A percentile compares a stretch with the other conserved stretches of the same genome.
Conservation (phyloP, 2,797 vertebrate genomes). For the Oophaga sylvatica region DNA sequence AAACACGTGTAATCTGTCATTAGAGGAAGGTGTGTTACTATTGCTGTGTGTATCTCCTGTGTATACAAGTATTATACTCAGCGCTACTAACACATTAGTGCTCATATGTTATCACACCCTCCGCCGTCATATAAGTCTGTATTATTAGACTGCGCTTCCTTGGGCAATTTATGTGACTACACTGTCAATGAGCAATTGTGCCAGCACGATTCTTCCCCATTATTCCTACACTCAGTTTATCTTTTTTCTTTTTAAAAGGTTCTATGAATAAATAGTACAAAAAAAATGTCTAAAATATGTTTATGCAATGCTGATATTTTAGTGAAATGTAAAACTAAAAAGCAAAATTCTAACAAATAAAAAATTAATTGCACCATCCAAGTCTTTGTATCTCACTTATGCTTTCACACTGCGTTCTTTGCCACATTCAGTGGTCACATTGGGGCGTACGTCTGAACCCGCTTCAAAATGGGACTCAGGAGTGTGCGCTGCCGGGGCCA, state of each 20-base stretch:
- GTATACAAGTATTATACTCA: neutral
- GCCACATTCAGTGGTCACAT: too few relatives aligned
- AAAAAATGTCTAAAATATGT: too few relatives aligned
- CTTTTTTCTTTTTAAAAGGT: neutral
- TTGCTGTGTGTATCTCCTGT: neutral
- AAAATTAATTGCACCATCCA: too few relatives aligned
- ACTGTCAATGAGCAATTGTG: neutral
- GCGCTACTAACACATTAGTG: neutral
- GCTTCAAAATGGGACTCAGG: too few relatives aligned
- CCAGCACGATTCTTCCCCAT: neutral
- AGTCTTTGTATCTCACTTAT: too few relatives aligned
- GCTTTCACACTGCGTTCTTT: too few relatives aligned
- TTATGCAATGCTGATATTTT: too few relatives aligned
- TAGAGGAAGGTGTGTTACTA: neutral
- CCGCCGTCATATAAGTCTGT: neutral
- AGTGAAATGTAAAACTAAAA: too few relatives aligned
- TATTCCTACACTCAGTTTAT: neutral
- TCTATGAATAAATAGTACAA: too few relatives aligned
- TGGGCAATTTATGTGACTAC: neutral
- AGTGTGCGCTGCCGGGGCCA: too few relatives aligned
- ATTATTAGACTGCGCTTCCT: neutral
- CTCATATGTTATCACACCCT: neutral
- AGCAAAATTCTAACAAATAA: too few relatives aligned
- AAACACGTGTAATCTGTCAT: slow-evolving; percentile 49
- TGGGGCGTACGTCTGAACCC: too few relatives aligned